Evolutionary conservation across 2,888 invertebrate genomes (phyloP).

Genomic region (Allolobophora icterica): DNA sequence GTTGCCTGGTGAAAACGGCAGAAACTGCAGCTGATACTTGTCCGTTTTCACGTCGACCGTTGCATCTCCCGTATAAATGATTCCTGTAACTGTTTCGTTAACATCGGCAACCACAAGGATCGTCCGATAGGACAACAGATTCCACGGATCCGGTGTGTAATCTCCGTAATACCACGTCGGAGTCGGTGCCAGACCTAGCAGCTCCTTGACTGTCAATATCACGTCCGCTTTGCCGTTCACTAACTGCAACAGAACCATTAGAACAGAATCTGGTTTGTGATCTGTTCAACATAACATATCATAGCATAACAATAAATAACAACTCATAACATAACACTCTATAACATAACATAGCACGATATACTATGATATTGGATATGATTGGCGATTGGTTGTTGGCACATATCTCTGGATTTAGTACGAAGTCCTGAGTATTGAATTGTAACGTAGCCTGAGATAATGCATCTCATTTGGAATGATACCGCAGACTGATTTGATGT

Average conservation of each 20-base stretch:
- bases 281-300: background rate
- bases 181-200: conserved; percentile 22
- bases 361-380: no score
- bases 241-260: conserved; percentile 15
- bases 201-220: background rate
- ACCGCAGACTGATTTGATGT: no score
- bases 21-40: conserved; percentile 26
- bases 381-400: no score
- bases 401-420: no score
- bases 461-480: no score
- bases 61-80: background rate
- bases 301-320: background rate
- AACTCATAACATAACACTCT: no score
- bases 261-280: background rate
- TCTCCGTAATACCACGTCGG: background rate
- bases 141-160: background rate
- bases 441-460: no score
- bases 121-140: background rate
- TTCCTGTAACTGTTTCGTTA: conserved; percentile 27
- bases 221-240: conserved; percentile 31
- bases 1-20: background rate
- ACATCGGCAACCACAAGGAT: conserved; percentile 27
- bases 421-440: no score
- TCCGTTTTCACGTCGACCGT: conserved; percentile 13
- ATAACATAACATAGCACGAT: no score